phyloP scores from a whole-genome alignment of 2,888 invertebrate species.

The Pyrocoelia pectoralis region DNA sequence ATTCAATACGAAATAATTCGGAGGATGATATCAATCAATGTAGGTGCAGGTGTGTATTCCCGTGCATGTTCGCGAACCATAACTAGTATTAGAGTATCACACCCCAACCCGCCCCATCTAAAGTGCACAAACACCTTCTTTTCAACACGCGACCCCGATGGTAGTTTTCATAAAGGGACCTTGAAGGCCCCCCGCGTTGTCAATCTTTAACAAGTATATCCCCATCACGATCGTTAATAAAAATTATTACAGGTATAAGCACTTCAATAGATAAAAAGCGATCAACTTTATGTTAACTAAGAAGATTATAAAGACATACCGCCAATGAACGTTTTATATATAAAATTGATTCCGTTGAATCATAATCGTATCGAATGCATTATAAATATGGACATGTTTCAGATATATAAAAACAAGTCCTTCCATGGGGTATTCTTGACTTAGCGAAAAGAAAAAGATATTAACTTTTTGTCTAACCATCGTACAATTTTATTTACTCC shows the following conservation, averaged over 20 bases:
- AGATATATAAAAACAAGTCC: constrained; percentile 31
- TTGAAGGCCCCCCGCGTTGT: constrained; percentile 18
- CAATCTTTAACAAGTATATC: constrained; percentile 21
- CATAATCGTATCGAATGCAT: constrained; percentile 33
- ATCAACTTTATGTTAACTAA: constrained; percentile 25
- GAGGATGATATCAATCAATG: constrained; percentile 40
- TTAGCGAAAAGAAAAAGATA: background rate
- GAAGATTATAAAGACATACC: constrained; percentile 33
- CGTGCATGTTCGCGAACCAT: constrained; percentile 50
- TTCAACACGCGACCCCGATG: constrained; percentile 41
- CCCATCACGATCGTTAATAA: constrained; percentile 17
- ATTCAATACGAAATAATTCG: constrained; percentile 27
- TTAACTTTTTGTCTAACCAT: background rate
- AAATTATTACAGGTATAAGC: constrained; percentile 16
- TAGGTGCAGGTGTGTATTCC: constrained; percentile 45
- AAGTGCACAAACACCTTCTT: constrained; percentile 45
- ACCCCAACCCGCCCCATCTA: constrained; percentile 47
- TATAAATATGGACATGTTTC: constrained; percentile 34
- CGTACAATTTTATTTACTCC: constrained; percentile 14
- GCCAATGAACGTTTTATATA: constrained; percentile 29
- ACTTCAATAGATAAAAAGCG: constrained; percentile 19
- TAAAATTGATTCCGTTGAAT: constrained; percentile 27
- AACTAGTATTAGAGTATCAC: constrained; percentile 44
- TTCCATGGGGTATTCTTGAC: background rate
- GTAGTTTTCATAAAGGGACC: constrained; percentile 28